Evolutionary conservation across 92 coral and sea anemone species (phyloP), one percentile per base, ranked within the genome.

Genomic region (Zoanthus sansibaricus): DNA sequence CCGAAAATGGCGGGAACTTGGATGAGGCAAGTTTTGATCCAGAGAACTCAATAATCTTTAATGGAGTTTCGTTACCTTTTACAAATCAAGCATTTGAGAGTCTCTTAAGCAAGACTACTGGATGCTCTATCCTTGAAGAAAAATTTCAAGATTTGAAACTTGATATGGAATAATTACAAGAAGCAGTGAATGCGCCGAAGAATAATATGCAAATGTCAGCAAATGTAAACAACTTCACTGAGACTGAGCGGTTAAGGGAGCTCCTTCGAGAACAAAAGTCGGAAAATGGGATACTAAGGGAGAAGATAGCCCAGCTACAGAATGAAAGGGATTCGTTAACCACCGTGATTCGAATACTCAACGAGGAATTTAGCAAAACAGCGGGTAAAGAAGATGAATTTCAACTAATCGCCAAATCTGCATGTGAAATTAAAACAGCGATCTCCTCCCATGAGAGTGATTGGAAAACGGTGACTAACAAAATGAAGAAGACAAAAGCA

Each of bases 201-300:
- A 64, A 17, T 17, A 64, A 64, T 64, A 64, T 64, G 7, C 70
- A 17, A 64, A 4, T 64, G 70, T 17, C 30, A 64, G 70, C 25
- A 64, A 64, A 77, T 15, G 69, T 77, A 55, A 77, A 77, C 82
- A 77, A 77, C 82, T 25, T 77, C 51, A 70, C 82, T 56, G 82
- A 56, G 82, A 58, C 31, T 7, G 82, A 77, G 82, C 31, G 31
- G 82, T 11, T 58, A 77, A 77, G 32, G 82, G 48, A 77, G 82
- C 66, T 52, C 20, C 68, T 52, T 31, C 45, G 52, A 31, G 68
- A 76, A 76, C 80, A 76, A 76, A 76, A 76, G 64, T 30, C 64
- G 25, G 67, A 76, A 76, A 76, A 76, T 76, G 7, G 48, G 16
- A 17, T 52, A 46, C 18, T 76, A 15, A 76, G 25, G 31, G 82